These are phyloP conservation scores for Romanogobio albipinnatus DNA, from an alignment of 2,113 vertebrate species.

Conservation along the genomic window DNA sequence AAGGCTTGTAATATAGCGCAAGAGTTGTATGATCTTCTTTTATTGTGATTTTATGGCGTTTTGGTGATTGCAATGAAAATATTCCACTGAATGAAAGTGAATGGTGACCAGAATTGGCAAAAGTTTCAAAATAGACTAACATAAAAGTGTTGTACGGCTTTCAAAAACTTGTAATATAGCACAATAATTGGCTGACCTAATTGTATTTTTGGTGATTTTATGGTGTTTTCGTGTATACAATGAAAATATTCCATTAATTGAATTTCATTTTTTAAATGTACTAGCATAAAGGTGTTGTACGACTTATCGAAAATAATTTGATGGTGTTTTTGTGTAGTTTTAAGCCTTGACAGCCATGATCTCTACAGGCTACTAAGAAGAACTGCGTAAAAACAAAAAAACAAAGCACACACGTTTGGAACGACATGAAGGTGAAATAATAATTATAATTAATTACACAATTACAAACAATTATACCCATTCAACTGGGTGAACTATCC, in stretches of 20 bases:
- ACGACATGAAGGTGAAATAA: not conserved
- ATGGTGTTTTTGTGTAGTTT: no score
- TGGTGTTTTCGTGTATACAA: not conserved
- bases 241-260: not conserved
- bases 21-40: no score
- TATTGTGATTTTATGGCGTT: not conserved
- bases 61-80: not conserved
- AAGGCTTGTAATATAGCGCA: no score
- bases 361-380: not conserved
- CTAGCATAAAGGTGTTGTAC: no score
- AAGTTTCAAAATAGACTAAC: not conserved
- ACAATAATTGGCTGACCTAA: not conserved
- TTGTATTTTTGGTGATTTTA: not conserved
- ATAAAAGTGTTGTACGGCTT: not conserved
- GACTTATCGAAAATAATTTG: no score
- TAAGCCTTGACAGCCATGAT: no score
- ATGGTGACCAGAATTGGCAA: not conserved
- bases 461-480: slow-evolving; percentile 9
- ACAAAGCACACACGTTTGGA: not conserved
- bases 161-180: not conserved
- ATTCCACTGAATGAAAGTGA: not conserved
- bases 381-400: not conserved
- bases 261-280: no score
- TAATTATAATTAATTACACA: not conserved
- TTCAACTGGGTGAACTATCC: not conserved